Conservation (phyloP, 2,888 invertebrate genomes). For the Meiosimyza platycephala region DNA sequence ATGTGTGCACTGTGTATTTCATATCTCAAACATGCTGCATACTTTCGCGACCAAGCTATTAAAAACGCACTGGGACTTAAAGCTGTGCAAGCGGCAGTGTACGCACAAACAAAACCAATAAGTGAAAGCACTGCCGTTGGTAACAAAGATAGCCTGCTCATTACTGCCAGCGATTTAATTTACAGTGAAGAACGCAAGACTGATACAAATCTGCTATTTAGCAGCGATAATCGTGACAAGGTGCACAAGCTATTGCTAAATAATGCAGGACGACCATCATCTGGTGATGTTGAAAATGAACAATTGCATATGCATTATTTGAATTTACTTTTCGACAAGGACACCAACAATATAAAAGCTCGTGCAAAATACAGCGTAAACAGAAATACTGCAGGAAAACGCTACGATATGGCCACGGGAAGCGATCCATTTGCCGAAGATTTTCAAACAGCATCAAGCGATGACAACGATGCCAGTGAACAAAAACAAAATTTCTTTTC, state of each 20-base stretch:
- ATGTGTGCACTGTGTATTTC: constrained; percentile 67
- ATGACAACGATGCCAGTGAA: constrained; percentile 57
- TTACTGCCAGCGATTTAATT: constrained; percentile 56
- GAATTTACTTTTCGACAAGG: constrained; percentile 58
- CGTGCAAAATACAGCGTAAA: constrained; percentile 36
- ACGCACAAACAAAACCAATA: constrained; percentile 14
- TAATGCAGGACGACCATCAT: constrained; percentile 41
- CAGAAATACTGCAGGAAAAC: neutral
- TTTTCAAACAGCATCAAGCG: constrained; percentile 58
- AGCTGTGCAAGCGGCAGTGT: constrained; percentile 46
- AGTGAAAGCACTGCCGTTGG: neutral
- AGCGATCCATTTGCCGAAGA: constrained; percentile 50
- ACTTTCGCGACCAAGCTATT: constrained; percentile 64
- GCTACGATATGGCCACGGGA: constrained; percentile 33
- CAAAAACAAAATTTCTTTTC: constrained; percentile 59
- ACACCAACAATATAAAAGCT: constrained; percentile 44
- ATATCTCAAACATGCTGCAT: constrained; percentile 65
- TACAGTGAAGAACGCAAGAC: constrained; percentile 57
- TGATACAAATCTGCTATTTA: constrained; percentile 57
- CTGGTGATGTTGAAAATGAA: neutral
- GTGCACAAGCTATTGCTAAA: constrained; percentile 56
- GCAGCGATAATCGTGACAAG: constrained; percentile 54
- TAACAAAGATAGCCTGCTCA: constrained; percentile 47
- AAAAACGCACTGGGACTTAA: constrained; percentile 60
- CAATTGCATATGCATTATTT: constrained; percentile 50